These are phyloP conservation scores for Pseudomyrmex flavicornis DNA, from an alignment of 1,140 invertebrate species.

Conservation along the genomic window DNA sequence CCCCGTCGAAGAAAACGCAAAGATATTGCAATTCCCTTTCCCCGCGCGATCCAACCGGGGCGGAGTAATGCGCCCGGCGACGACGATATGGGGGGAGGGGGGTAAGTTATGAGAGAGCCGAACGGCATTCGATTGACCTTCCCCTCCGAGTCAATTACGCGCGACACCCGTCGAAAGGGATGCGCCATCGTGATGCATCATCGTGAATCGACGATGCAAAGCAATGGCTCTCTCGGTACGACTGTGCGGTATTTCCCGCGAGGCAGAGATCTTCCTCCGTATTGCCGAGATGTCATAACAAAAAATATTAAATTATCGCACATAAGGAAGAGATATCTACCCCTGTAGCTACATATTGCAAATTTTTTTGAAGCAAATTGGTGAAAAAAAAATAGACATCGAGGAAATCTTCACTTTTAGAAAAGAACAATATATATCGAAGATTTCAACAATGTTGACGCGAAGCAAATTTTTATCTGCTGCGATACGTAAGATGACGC, in stretches of 20 bases:
- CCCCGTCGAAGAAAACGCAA: slow-evolving; percentile 38
- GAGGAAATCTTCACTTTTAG: too few species aligned
- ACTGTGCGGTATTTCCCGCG: background rate
- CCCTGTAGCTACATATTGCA: too few species aligned
- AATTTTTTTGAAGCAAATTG: too few species aligned
- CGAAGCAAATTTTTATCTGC: too few species aligned
- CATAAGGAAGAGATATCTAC: too few species aligned
- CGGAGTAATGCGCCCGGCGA: slow-evolving; percentile 25
- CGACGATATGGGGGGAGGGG: slow-evolving; percentile 29
- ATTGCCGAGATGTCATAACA: background rate
- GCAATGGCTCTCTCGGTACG: background rate
- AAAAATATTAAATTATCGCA: too few species aligned
- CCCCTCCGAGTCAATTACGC: slow-evolving; percentile 16
- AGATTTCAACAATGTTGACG: too few species aligned
- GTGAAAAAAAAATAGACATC: too few species aligned
- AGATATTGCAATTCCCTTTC: slow-evolving; percentile 47
- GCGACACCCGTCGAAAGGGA: slow-evolving; percentile 36
- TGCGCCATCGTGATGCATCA: background rate
- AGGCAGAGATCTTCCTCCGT: too few species aligned
- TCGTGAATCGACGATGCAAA: slow-evolving; percentile 8
- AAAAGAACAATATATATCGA: too few species aligned
- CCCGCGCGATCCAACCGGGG: background rate
- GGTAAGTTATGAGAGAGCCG: slow-evolving; percentile 60
- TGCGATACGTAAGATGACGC: too few species aligned
- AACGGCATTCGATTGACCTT: slow-evolving; percentile 38